A percentile compares a stretch with the other conserved stretches of the same genome.
Conservation (phyloP, 2,797 vertebrate species). For the Siniperca obscura region DNA sequence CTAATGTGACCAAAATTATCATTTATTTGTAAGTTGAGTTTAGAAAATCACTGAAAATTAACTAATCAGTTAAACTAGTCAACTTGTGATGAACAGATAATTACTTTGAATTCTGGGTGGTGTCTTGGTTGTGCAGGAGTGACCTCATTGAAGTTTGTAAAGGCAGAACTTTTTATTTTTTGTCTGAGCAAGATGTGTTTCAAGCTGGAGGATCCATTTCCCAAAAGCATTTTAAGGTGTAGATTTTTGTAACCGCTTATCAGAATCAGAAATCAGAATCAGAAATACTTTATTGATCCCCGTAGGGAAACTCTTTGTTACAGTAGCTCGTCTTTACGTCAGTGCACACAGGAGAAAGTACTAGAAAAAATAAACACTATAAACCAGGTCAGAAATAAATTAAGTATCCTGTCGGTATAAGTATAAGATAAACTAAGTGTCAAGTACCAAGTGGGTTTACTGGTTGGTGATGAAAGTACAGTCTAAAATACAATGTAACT, state of each 20-base stretch:
- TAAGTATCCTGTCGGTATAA: no score
- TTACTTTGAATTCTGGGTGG: constrained; percentile 25
- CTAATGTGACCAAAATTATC: constrained; percentile 56
- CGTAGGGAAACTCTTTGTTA: no score
- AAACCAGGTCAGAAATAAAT: no score
- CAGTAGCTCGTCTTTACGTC: no score
- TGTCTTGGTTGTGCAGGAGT: neutral
- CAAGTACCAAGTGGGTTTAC: no score
- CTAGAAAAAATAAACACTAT: no score
- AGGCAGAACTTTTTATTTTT: constrained; percentile 15
- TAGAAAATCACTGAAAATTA: neutral
- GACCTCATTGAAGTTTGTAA: neutral
- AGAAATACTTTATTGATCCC: no score
- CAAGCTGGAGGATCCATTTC: neutral
- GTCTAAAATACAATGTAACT: no score
- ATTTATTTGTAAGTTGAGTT: constrained; percentile 25
- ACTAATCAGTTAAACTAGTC: neutral
- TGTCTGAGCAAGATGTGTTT: neutral
- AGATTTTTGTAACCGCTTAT: neutral
- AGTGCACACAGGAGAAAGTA: no score
- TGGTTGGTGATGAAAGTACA: no score
- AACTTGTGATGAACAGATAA: constrained; percentile 21
- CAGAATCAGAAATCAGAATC: no score
- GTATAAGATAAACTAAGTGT: no score
- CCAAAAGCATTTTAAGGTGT: neutral